Conservation (phyloP, 1,140 invertebrate species). For the Drosophila seguyi region DNA sequence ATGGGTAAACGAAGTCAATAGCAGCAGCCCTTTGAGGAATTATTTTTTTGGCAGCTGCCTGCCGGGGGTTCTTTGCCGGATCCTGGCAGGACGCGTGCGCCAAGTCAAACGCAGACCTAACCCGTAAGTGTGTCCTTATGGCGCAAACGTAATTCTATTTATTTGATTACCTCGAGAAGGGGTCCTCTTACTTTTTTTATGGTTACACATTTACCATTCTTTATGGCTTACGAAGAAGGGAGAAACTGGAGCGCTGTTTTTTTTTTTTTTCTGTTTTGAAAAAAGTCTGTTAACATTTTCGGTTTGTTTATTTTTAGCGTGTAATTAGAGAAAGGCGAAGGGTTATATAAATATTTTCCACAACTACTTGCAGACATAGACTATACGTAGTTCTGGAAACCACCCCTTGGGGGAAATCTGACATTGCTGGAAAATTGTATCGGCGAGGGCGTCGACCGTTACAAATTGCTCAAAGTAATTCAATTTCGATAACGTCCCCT, state of each 20-base stretch:
- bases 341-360: slow-evolving; percentile 10
- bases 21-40: slow-evolving; percentile 49
- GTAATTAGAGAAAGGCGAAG: slow-evolving; percentile 12
- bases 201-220: slow-evolving; percentile 25
- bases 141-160: slow-evolving; percentile 67
- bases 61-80: slow-evolving; percentile 49
- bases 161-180: slow-evolving; percentile 42
- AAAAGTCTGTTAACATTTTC: slow-evolving; percentile 68
- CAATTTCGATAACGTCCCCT: slow-evolving; percentile 68
- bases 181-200: slow-evolving; percentile 31
- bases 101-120: slow-evolving; percentile 63
- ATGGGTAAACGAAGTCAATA: slow-evolving; percentile 35
- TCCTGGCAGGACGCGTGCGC: slow-evolving; percentile 60
- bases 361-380: background rate
- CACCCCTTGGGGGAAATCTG: background rate
- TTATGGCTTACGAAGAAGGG: slow-evolving; percentile 7
- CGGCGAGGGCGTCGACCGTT: slow-evolving; percentile 38
- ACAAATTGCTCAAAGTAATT: slow-evolving; percentile 76
- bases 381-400: background rate
- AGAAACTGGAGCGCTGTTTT: slow-evolving; percentile 17
- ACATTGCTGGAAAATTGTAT: slow-evolving; percentile 20
- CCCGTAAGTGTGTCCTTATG: slow-evolving; percentile 48
- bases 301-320: slow-evolving; percentile 38
- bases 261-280: slow-evolving; percentile 4
- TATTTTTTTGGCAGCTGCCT: slow-evolving; percentile 51